Conservation (phyloP, 1,140 invertebrate genomes). For the Ceratosolen fusciceps region DNA sequence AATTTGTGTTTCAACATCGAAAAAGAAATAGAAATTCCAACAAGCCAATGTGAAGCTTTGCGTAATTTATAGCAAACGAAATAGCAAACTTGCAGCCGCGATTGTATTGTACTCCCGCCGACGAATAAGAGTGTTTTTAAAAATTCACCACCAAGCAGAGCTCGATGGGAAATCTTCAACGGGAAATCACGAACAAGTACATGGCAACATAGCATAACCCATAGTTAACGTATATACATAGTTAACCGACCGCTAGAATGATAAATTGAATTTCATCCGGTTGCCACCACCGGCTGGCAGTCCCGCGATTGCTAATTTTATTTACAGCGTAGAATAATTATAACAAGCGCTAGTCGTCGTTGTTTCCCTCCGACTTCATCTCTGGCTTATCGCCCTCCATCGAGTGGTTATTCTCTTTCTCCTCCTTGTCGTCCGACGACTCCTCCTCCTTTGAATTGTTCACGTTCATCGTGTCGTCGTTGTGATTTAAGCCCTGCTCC, state of each 20-base stretch:
- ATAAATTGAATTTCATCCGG: too few relatives aligned
- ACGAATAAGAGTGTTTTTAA: conserved; percentile 40
- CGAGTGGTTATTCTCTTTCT: conserved; percentile 43
- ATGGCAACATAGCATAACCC: conserved; percentile 25
- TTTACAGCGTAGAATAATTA: conserved; percentile 59
- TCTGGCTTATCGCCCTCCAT: conserved; percentile 53
- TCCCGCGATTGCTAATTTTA: conserved; percentile 51
- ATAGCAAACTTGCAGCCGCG: too few relatives aligned
- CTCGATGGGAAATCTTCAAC: neutral
- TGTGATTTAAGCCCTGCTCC: neutral
- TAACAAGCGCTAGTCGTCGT: conserved; percentile 64
- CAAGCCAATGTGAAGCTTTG: too few relatives aligned
- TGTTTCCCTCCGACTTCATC: conserved; percentile 59
- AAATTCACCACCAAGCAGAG: conserved; percentile 22
- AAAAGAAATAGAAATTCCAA: too few relatives aligned
- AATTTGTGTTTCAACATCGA: too few relatives aligned
- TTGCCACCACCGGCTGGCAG: too few relatives aligned
- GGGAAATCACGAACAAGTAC: conserved; percentile 37
- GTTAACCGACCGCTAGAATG: too few relatives aligned
- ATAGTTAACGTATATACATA: too few relatives aligned
- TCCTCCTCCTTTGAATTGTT: neutral
- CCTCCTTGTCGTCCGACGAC: conserved; percentile 22
- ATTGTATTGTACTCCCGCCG: too few relatives aligned
- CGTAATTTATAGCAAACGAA: too few relatives aligned
- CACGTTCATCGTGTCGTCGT: neutral